Percentiles rank a stretch among this genome's conserved stretches.
Conservation (phyloP, 2,113 vertebrate genomes). For the Strix uralensis region DNA sequence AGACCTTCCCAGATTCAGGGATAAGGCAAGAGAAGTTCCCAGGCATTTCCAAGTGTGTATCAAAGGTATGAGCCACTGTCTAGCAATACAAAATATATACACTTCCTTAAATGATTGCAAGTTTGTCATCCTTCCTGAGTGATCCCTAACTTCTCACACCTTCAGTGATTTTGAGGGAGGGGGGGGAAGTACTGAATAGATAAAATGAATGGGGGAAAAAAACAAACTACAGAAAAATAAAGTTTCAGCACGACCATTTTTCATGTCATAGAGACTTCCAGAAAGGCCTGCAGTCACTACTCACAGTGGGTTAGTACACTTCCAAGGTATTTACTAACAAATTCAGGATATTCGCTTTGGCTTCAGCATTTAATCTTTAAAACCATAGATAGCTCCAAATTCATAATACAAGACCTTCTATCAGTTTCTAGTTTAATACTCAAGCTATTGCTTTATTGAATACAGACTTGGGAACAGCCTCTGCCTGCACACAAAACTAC, state of each 20-base stretch:
- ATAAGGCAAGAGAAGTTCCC: background rate
- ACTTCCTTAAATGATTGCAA: background rate
- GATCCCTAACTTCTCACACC: background rate
- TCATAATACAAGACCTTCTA: background rate
- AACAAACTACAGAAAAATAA: background rate
- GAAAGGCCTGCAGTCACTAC: background rate
- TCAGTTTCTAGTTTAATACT: background rate
- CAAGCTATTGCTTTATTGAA: background rate
- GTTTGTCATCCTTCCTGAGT: background rate
- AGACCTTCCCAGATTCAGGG: background rate
- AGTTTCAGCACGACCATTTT: background rate
- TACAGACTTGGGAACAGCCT: background rate
- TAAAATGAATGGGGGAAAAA: background rate
- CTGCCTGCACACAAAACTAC: background rate
- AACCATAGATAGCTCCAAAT: background rate
- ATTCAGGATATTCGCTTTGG: background rate
- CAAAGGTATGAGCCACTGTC: background rate
- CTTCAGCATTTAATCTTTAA: background rate
- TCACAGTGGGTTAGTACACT: background rate
- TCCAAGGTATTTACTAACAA: background rate
- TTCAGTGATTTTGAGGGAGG: background rate
- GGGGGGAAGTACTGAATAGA: background rate
- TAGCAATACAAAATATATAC: accelerated
- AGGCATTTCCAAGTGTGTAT: background rate
- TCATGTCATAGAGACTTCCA: background rate